Base-by-base conservation (phyloP, 2,888 invertebrate species). In the Poecilus cupreus region DNA sequence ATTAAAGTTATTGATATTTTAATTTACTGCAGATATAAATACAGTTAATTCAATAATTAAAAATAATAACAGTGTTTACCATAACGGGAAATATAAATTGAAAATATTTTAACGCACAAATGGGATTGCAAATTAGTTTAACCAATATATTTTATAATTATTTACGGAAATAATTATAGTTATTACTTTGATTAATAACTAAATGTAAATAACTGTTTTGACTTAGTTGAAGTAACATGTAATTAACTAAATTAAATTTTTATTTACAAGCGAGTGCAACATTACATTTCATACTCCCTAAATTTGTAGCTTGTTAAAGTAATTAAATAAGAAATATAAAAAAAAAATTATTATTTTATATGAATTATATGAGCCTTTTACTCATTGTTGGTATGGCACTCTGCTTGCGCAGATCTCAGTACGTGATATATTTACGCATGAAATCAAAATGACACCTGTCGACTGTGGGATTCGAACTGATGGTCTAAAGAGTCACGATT, bases 151-250 rank as follows among this genome's bases (percentile, higher is more conserved):
- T 60, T 24, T 60, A 60, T 26, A 60, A 60, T 60, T 60, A 60
- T 60, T n/a, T 57, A 26, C 60, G 60, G 60, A 60, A 60, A 60
- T 60, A 60, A 60, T 60, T 60, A 60, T 26, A n/a, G 60, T 22
- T 60, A 60, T 60, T 60, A 60, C 26, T 60, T 20, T 60, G 60
- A 60, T 26, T 60, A 60, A 60, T 60, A 60, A 60, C 24, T 60
- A 22, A 43, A 43, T 60, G n/a, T 60, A 60, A 60, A 60, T 60
- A 60, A 60, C 60, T 26, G 26, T 60, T 60, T n/a, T 26, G 26
- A 60, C 3, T 22, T 13, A 60, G 26, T 26, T 24, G 3, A 26
- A 20, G 54, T 20, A 54, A 54, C 54, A 54, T 32, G 11, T 54
- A 54, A 54, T 54, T 54, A 54, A 11, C 54, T 20, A 54, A 54